These are phyloP conservation scores for Clanis bilineata DNA, from an alignment of 2,888 invertebrate species.

Conservation along the genomic window DNA sequence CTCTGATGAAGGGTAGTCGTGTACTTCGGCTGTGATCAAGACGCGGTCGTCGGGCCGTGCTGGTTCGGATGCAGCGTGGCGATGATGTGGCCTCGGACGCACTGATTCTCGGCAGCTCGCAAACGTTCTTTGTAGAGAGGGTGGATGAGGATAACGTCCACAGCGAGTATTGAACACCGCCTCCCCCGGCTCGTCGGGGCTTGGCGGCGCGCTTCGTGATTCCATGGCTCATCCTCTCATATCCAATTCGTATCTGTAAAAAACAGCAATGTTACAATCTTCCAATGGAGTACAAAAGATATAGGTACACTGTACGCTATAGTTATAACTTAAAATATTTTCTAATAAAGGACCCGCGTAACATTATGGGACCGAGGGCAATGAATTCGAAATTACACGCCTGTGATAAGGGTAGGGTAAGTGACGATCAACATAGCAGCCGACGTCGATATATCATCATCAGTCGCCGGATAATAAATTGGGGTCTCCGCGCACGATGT, in stretches of 20 bases:
- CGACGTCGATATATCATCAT: slow-evolving; percentile 81
- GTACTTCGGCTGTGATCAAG: slow-evolving; percentile 74
- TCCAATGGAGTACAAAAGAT: not conserved
- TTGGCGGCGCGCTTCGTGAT: slow-evolving; percentile 82
- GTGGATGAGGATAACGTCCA: slow-evolving; percentile 84
- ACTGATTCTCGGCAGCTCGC: slow-evolving; percentile 72
- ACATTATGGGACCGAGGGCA: slow-evolving; percentile 62
- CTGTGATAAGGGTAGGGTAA: slow-evolving; percentile 79
- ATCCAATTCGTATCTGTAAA: slow-evolving; percentile 65
- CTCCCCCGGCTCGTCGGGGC: slow-evolving; percentile 81
- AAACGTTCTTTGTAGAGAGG: slow-evolving; percentile 73
- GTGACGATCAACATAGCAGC: slow-evolving; percentile 77
- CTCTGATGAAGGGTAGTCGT: slow-evolving; percentile 79
- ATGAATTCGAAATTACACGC: slow-evolving; percentile 77
- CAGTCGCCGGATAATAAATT: slow-evolving; percentile 75
- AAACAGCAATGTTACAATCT: slow-evolving; percentile 26
- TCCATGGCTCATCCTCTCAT: slow-evolving; percentile 81
- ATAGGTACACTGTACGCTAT: too few species aligned
- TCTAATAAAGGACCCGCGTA: slow-evolving; percentile 56
- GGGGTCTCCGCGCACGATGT: slow-evolving; percentile 62
- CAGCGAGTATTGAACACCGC: slow-evolving; percentile 89
- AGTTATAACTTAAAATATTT: slow-evolving; percentile 49
- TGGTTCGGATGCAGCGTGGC: slow-evolving; percentile 73
- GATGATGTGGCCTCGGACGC: slow-evolving; percentile 68
- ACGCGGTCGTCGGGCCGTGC: slow-evolving; percentile 75